These are phyloP conservation scores for Turdus rufiventris DNA, from an alignment of 2,113 vertebrate species.

Conservation along the genomic window DNA sequence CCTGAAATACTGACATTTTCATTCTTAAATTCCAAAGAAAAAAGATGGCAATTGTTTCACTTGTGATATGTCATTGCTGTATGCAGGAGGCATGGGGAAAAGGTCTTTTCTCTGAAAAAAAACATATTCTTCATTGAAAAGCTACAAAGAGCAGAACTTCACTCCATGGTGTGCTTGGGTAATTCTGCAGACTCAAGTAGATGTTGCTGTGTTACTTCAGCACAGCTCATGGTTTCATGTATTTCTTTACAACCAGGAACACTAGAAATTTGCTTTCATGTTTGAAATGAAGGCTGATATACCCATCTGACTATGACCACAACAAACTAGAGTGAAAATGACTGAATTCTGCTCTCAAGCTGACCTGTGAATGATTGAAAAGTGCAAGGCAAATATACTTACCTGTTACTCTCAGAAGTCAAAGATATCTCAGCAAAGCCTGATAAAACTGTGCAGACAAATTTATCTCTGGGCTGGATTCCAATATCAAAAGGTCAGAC, in stretches of 20 bases:
- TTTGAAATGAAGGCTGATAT: neutral
- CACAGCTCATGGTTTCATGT: neutral
- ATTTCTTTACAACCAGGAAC: neutral
- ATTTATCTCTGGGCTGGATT: constrained; percentile 1
- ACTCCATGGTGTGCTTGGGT: neutral
- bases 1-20: neutral
- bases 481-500: neutral
- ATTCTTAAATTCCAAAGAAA: neutral
- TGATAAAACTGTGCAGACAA: constrained; percentile 19
- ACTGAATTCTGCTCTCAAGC: neutral
- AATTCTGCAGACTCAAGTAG: neutral
- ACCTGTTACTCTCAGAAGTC: neutral
- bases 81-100: rapidly evolving
- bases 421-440: neutral
- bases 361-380: neutral
- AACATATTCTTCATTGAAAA: neutral
- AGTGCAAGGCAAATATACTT: neutral
- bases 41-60: neutral
- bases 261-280: neutral
- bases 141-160: neutral
- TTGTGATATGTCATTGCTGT: neutral
- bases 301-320: neutral
- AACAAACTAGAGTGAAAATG: neutral
- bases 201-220: neutral
- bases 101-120: neutral